These are phyloP conservation scores for Lanius ludovicianus DNA, from an alignment of 2,113 vertebrate species.

Conservation along the genomic window DNA sequence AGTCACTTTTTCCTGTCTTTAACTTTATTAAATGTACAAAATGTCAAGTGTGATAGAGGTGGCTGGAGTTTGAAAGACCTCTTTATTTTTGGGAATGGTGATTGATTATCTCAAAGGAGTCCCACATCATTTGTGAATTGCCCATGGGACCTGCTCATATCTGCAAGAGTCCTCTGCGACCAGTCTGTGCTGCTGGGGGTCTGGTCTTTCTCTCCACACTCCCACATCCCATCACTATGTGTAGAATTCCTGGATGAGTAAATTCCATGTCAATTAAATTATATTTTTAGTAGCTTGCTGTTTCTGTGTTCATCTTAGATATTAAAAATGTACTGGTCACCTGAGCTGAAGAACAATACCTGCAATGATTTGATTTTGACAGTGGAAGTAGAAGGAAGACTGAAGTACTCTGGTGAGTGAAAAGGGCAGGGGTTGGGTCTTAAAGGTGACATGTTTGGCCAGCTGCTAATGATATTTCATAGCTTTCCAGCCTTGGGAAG, in stretches of 20 bases:
- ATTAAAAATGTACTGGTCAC: conserved; percentile 72
- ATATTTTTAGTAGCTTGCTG: not conserved
- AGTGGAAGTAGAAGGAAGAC: conserved; percentile 60
- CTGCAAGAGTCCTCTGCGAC: not conserved
- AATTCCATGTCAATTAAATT: not conserved
- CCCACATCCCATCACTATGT: not conserved
- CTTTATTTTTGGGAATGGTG: not conserved
- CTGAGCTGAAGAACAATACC: conserved; percentile 48
- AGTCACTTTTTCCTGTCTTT: not conserved
- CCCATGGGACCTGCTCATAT: not conserved
- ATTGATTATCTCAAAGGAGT: not conserved
- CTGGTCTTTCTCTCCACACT: not conserved
- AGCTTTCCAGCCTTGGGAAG: not conserved
- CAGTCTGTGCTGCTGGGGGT: not conserved
- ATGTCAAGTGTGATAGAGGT: not conserved
- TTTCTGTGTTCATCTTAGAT: conserved; percentile 59
- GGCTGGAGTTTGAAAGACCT: not conserved
- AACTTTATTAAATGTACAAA: not conserved
- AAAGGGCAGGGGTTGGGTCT: not conserved
- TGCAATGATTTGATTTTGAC: conserved; percentile 72
- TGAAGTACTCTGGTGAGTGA: conserved; percentile 37
- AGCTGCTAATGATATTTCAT: not conserved
- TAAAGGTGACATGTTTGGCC: fast-evolving
- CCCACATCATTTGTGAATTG: not conserved
- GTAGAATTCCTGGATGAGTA: not conserved